These are phyloP conservation scores for Helarctos malayanus DNA, from an alignment of 2,797 vertebrate species.

Conservation along the genomic window DNA sequence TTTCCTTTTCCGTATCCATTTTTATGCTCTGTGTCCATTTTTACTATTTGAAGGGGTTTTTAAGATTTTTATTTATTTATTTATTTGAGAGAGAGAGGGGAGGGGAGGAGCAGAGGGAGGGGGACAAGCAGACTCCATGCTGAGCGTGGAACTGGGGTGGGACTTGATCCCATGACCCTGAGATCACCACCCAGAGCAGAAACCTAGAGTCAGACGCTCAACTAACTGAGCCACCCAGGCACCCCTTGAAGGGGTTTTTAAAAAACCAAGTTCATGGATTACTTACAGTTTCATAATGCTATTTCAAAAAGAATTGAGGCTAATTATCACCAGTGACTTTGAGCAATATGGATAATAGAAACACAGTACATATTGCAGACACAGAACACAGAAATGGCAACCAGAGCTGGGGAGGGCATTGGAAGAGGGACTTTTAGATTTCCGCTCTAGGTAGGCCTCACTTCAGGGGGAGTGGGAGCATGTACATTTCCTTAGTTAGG, in stretches of 20 bases:
- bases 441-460: not conserved
- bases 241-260: not conserved
- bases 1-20: not conserved
- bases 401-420: not conserved
- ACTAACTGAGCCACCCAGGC: not conserved
- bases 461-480: not conserved
- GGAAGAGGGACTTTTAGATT: not conserved
- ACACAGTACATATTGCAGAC: not conserved
- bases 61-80: not conserved
- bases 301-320: not conserved
- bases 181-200: not conserved
- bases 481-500: not conserved
- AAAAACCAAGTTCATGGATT: not conserved
- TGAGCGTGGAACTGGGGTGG: rapidly evolving
- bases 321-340: not conserved
- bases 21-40: not conserved
- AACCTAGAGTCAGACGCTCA: not conserved
- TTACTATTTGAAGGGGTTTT: not conserved
- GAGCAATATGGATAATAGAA: not conserved
- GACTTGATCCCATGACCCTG: not conserved
- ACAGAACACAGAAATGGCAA: not conserved
- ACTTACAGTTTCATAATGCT: not conserved
- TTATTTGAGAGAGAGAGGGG: not conserved
- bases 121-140: not conserved
- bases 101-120: not conserved